Evolutionary conservation across 2,113 vertebrate species (phyloP), one percentile per base, ranked within the genome.

Genomic region (Sterrhoptilus dennistouni): DNA sequence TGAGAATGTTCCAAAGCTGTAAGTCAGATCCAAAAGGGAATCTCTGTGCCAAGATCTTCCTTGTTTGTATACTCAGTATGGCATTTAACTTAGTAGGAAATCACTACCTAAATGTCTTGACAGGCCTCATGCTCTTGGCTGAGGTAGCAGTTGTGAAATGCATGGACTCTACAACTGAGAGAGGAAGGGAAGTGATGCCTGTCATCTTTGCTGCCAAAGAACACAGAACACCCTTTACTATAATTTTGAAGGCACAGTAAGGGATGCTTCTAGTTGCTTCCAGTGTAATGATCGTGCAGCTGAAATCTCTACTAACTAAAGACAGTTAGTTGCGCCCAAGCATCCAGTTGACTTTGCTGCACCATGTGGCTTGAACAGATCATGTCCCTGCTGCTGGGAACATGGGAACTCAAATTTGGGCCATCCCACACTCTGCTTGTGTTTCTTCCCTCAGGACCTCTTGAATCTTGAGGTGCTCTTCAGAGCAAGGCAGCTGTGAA

Each of bases 1-100:
- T n/a, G 5, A 42, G 16, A 59, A 54, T 0, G 0, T 42, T 60
- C 18, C 47, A 93, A 87, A 71, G 11, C 4, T 44, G 0, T 28
- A 90, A 86, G 12, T 47, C 65, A 84, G 23, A 52, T 35, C 5
- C 27, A 64, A 65, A 83, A 33, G 16, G 12, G 29, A 87, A 27
- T 33, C 2, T 50, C 6, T 3, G 1, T 64, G 22, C 79, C 27
- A 85, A 88, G 29, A 5, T 45, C 35, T 45, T 80, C 60, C 40
- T 71, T 71, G 20, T 78, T 76, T 74, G 20, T 4, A 3, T 36
- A 71, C 38, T 6, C 17, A 74, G 8, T 17, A 50, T 47, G 52
- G 9, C 56, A 56, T 5, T 68, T 33, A 90, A 66, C 27, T 83
- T 19, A 21, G 36, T 4, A 69, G 31, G n/a, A 81, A 61, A 33